These are phyloP conservation scores for Clepsis dumicolana DNA, from an alignment of 2,888 invertebrate species.

Conservation along the genomic window DNA sequence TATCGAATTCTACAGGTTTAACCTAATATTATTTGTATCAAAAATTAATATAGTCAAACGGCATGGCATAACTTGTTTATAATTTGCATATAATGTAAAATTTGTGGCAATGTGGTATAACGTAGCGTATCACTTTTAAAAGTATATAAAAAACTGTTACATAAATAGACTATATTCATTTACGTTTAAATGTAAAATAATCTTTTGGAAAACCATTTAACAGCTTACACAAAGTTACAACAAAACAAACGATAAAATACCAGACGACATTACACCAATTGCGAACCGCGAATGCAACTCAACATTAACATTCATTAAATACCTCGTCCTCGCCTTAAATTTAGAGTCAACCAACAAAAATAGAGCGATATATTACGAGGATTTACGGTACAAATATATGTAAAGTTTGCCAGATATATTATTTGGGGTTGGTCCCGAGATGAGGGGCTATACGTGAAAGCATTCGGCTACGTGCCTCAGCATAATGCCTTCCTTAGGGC, in stretches of 20 bases:
- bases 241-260: slow-evolving; percentile 54
- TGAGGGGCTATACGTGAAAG: slow-evolving; percentile 83
- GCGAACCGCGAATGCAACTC: slow-evolving; percentile 70
- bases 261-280: slow-evolving; percentile 68
- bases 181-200: background rate
- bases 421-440: slow-evolving; percentile 82
- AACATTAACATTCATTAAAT: slow-evolving; percentile 83
- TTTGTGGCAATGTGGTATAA: no score
- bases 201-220: slow-evolving; percentile 1
- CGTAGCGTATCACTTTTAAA: no score
- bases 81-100: no score
- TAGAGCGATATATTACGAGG: slow-evolving; percentile 85
- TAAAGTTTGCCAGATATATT: slow-evolving; percentile 86
- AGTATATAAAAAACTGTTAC: no score
- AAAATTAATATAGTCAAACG: no score
- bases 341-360: slow-evolving; percentile 82
- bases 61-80: no score
- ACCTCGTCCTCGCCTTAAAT: slow-evolving; percentile 77
- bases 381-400: slow-evolving; percentile 87
- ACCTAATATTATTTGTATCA: background rate
- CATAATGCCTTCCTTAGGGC: slow-evolving; percentile 82
- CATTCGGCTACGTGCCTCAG: slow-evolving; percentile 83
- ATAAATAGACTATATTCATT: no score
- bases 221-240: slow-evolving; percentile 34
- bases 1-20: no score